Conservation (phyloP, 1,140 invertebrate species). For the Musca domestica region DNA sequence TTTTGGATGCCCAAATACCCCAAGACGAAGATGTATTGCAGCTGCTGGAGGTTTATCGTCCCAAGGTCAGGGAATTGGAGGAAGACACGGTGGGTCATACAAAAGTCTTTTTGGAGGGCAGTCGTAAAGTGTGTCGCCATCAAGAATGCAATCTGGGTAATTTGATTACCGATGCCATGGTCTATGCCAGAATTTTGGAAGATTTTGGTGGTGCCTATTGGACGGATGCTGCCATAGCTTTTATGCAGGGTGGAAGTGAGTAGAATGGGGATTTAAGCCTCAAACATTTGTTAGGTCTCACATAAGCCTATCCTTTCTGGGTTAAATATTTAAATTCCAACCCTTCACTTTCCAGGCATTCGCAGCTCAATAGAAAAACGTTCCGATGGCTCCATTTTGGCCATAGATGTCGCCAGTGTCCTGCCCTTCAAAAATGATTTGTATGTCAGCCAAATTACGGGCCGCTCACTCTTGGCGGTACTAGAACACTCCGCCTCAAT, state of each 20-base stretch:
- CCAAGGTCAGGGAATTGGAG: conserved; percentile 59
- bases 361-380: conserved; percentile 41
- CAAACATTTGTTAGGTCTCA: too few species aligned
- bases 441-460: conserved; percentile 57
- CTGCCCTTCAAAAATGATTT: conserved; percentile 61
- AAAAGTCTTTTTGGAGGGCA: conserved; percentile 66
- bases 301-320: too few species aligned
- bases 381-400: conserved; percentile 38
- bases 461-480: conserved; percentile 47
- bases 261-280: conserved; percentile 3
- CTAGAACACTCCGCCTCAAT: conserved; percentile 59
- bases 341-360: conserved; percentile 37
- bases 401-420: conserved; percentile 51
- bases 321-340: too few species aligned
- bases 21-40: conserved; percentile 66
- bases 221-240: conserved; percentile 73
- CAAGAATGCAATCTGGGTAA: conserved; percentile 85
- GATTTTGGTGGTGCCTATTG: conserved; percentile 58
- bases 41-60: conserved; percentile 62
- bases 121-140: conserved; percentile 61
- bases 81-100: conserved; percentile 63
- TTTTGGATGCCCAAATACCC: conserved; percentile 66
- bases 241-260: conserved; percentile 68
- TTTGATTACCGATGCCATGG: conserved; percentile 72
- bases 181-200: conserved; percentile 56